Conservation (phyloP, 2,113 vertebrate species). For the Gymnobelideus leadbeateri region DNA sequence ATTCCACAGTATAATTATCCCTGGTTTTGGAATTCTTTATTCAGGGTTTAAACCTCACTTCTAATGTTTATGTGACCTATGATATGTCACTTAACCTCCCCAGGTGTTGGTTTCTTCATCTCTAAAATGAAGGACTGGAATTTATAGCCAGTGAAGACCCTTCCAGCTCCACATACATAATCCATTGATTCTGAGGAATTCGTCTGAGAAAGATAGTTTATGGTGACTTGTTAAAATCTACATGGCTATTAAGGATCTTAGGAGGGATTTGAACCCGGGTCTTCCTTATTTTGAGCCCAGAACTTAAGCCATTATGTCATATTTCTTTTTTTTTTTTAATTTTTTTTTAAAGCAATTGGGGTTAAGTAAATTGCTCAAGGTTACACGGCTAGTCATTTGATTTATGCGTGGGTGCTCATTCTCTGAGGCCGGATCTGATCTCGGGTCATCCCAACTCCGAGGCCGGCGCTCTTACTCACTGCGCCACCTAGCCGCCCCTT, state of each 20-base stretch:
- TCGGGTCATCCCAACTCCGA: no score
- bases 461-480: no score
- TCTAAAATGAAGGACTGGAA: background rate
- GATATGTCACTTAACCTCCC: background rate
- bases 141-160: background rate
- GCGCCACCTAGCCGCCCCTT: no score
- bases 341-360: no score
- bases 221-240: background rate
- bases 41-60: background rate
- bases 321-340: no score
- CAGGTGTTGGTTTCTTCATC: background rate
- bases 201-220: no score
- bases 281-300: background rate
- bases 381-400: no score
- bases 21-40: background rate
- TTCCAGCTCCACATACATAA: background rate
- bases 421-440: no score
- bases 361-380: no score
- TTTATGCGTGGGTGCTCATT: no score
- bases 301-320: background rate
- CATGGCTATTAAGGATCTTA: background rate
- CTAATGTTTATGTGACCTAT: background rate
- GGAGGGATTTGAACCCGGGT: background rate
- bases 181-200: background rate
- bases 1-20: background rate